Evolutionary conservation across 2,113 vertebrate genomes (phyloP).

Genomic region (Tympanuchus pallidicinctus): DNA sequence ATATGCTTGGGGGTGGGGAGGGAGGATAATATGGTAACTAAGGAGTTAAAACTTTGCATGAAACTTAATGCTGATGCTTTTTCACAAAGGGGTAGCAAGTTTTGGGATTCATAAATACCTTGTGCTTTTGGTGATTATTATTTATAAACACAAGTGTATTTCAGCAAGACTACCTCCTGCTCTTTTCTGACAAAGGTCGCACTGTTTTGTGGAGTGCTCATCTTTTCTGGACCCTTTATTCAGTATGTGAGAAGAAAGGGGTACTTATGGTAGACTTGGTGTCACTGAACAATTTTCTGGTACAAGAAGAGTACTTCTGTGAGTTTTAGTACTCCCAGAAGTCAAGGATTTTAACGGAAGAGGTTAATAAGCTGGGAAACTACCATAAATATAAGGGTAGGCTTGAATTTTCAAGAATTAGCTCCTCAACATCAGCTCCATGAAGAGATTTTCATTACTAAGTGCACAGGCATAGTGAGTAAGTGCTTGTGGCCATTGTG

Average conservation of each 20-base stretch:
- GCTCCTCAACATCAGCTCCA: background rate
- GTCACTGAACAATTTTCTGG: background rate
- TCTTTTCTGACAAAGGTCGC: background rate
- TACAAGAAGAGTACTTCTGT: background rate
- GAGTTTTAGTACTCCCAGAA: background rate
- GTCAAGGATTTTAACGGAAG: background rate
- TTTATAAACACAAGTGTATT: background rate
- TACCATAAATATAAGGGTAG: background rate
- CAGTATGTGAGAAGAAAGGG: background rate
- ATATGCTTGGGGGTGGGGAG: too few species aligned
- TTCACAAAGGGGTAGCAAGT: background rate
- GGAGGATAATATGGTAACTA: background rate
- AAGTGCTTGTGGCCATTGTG: fast-evolving
- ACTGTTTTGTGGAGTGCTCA: background rate
- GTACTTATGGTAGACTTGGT: background rate
- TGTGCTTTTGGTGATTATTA: background rate
- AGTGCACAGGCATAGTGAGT: background rate
- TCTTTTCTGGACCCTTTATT: background rate
- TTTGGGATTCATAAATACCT: background rate
- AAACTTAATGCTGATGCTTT: background rate
- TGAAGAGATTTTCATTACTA: background rate
- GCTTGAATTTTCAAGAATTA: background rate
- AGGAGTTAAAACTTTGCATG: background rate
- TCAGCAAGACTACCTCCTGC: background rate
- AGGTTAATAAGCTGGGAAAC: background rate